These are phyloP conservation scores for Sericinus montela DNA, from an alignment of 2,888 invertebrate species.

Conservation along the genomic window DNA sequence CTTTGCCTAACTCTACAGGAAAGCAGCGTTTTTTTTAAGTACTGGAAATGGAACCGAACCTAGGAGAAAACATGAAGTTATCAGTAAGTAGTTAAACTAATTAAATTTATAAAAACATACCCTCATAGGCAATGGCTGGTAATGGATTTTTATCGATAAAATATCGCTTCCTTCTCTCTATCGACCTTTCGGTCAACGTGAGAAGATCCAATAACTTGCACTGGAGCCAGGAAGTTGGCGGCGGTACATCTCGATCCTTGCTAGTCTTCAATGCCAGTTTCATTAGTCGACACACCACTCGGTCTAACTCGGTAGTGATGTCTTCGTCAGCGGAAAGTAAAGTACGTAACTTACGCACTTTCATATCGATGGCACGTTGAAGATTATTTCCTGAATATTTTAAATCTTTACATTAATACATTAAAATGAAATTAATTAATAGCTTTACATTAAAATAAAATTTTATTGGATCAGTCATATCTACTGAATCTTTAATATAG, in stretches of 20 bases:
- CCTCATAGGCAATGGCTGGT: conserved; percentile 31
- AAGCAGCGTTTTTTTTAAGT: too few species aligned
- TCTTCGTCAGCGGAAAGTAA: conserved; percentile 57
- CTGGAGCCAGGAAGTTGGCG: conserved; percentile 58
- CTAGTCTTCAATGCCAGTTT: conserved; percentile 52
- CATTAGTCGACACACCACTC: conserved; percentile 58
- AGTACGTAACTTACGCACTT: conserved; percentile 50
- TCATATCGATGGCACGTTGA: conserved; percentile 53
- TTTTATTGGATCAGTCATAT: too few species aligned
- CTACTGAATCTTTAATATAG: too few species aligned
- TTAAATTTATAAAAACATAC: conserved; percentile 16
- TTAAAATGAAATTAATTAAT: too few species aligned
- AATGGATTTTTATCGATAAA: conserved; percentile 40
- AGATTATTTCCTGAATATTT: conserved; percentile 44
- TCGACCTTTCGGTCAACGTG: conserved; percentile 59
- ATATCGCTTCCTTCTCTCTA: conserved; percentile 45
- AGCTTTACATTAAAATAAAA: too few species aligned
- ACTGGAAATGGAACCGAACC: too few species aligned
- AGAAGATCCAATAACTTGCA: conserved; percentile 60
- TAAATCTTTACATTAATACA: too few species aligned
- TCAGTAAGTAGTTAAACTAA: conserved; percentile 7
- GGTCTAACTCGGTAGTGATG: conserved; percentile 53
- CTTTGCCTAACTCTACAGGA: too few species aligned
- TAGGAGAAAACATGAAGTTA: too few species aligned
- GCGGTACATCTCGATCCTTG: conserved; percentile 35